phyloP scores from a whole-genome alignment of 1,140 invertebrate genomes.

The Conus ventricosus region DNA sequence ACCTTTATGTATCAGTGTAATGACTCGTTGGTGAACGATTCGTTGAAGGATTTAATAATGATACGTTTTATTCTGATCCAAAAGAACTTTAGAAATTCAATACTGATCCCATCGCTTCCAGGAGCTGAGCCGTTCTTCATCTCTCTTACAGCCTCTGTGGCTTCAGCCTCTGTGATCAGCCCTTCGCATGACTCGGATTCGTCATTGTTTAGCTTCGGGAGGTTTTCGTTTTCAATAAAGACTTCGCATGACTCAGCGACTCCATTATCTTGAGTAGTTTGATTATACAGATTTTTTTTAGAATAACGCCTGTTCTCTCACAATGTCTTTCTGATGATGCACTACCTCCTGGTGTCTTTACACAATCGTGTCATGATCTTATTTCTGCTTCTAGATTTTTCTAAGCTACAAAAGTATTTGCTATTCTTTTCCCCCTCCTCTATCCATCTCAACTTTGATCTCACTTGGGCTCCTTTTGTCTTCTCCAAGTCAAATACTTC shows the following conservation, averaged over 20 bases:
- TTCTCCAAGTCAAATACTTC: neutral
- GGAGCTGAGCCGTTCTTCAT: slow-evolving; percentile 37
- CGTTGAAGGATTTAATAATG: slow-evolving; percentile 16
- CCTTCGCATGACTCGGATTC: slow-evolving; percentile 4
- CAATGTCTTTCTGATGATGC: neutral
- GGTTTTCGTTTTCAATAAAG: neutral
- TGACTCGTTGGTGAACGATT: slow-evolving; percentile 21
- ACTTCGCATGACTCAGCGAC: neutral
- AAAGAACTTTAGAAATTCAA: slow-evolving; percentile 33
- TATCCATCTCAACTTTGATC: slow-evolving; percentile 5
- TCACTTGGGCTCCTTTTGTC: neutral
- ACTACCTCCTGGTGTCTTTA: neutral
- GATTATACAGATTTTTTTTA: neutral
- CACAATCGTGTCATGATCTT: neutral
- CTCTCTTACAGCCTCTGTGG: neutral
- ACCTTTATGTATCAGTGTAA: slow-evolving; percentile 32
- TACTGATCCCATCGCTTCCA: slow-evolving; percentile 26
- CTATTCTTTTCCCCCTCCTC: neutral
- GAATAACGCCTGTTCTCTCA: neutral
- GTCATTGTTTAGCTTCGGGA: neutral
- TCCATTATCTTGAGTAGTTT: neutral
- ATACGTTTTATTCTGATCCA: slow-evolving; percentile 15
- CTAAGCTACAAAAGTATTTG: neutral
- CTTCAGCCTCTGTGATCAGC: neutral
- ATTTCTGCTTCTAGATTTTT: neutral